Evolutionary conservation across 2,113 vertebrate species (phyloP), one percentile per base, ranked within the genome.

Genomic region (Ptilonorhynchus violaceus): DNA sequence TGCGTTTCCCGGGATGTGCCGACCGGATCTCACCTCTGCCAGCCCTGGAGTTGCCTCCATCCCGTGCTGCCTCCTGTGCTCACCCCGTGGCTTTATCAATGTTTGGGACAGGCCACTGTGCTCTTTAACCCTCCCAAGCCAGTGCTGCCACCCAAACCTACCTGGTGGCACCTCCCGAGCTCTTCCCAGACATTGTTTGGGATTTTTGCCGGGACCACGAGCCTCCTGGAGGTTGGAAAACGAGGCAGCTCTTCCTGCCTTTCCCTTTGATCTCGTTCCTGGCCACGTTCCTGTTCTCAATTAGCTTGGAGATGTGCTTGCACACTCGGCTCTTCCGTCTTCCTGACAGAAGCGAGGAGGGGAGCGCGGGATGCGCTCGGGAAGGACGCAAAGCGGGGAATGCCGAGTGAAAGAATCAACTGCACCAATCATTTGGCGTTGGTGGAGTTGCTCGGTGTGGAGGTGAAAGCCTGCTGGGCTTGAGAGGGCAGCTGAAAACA

Each of bases 11-110:
- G 23, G 14, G 44, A 50, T 50, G 9, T 58, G 24, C 50, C 41
- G 30, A 15, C 30, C 0, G 0, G 35, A 50, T 50, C 21, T 59
- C 0, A 0, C 31, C 27, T 52, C 37, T 22, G 27, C 44, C 27
- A 3, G 14, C 27, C 22, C 21, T 37, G 73, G 37, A 44, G 31
- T 60, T 60, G 22, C 52, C 18, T 37, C 27, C 63, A 68, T 59
- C 14, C 44, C 50, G 21, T 25, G 6, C 53, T 59, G 25, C 50
- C 37, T 31, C 50, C 72, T 59, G 37, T 58, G 17, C 31, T 42
- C 31, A 13, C 10, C 44, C 18, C 17, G 10, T 6, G 37, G 35
- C 27, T 59, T 59, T 52, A 52, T 12, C 11, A 44, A 33, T 33
- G 44, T 8, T 44, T 52, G 27, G 27, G 27, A 52, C 31, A 68